Evolutionary conservation across 2,113 vertebrate genomes (phyloP), one percentile per base, ranked within the genome.

Genomic region (Cisticola juncidis): DNA sequence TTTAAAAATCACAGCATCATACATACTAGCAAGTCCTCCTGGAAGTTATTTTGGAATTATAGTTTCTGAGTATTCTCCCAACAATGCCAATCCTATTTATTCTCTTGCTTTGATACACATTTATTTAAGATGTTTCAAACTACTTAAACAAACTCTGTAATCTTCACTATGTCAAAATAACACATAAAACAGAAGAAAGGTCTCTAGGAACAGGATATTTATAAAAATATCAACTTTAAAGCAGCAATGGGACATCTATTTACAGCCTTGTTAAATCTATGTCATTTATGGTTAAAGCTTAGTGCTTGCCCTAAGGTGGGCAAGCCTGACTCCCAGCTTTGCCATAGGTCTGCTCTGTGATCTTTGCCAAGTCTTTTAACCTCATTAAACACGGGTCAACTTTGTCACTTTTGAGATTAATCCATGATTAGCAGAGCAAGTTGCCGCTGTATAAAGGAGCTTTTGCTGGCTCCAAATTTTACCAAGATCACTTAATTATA

Each of bases 321-420:
- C 65, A 78, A 78, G 33, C 29, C 14, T 10, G 11, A 19, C 38
- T 36, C 44, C 36, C 83, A 61, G 82, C 80, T 77, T 92, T 58
- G 11, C 31, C 11, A 6, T 3, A 54, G 77, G 31, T 28, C 74
- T 83, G 50, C 45, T 64, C 29, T 22, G 38, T 58, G 68, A 70
- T 58, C 80, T 84, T 44, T 5, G 31, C 73, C 83, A 89, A 95
- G 89, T 81, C 92, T 87, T 68, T 90, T 95, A 96, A 93, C 85
- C 85, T 93, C 68, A 74, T 92, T 92, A 95, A 96, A 82, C 65
- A 88, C 77, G 65, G 89, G 92, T 87, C 80, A 47, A 84, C 90
- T 83, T 90, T 76, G 89, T 60, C 68, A 85, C 81, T 80, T 93
- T 23, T 57, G 65, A 62, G 64, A 94, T 86, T 83, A 93, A 92